These are phyloP conservation scores for Callospermophilus lateralis DNA, from an alignment of 2,113 vertebrate species.

Conservation along the genomic window DNA sequence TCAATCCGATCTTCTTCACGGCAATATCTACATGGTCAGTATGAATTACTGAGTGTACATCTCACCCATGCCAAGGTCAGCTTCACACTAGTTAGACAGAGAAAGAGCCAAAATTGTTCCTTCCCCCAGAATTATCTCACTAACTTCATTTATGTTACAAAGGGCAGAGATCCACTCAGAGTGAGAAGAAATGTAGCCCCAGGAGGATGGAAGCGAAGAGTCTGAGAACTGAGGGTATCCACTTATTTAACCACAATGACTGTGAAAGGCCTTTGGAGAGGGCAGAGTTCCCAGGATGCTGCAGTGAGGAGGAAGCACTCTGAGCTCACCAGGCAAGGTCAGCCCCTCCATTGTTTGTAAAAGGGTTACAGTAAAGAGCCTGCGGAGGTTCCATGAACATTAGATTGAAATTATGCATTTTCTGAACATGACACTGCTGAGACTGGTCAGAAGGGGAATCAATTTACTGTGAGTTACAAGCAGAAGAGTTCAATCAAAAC, in stretches of 20 bases:
- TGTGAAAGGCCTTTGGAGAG: neutral
- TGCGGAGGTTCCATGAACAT: neutral
- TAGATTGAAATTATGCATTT: slow-evolving; percentile 11
- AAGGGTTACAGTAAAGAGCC: neutral
- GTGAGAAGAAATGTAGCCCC: neutral
- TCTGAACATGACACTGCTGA: neutral
- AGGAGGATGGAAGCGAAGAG: neutral
- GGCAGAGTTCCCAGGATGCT: neutral
- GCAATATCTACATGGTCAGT: neutral
- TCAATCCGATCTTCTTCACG: neutral
- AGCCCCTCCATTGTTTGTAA: neutral
- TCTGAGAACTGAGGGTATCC: neutral
- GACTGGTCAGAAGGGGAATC: neutral
- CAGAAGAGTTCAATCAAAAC: slow-evolving; percentile 13
- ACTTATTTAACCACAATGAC: neutral
- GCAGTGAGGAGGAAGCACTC: too few species aligned
- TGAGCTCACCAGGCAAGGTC: neutral
- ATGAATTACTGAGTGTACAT: neutral
- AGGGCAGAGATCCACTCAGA: neutral
- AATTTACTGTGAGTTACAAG: neutral
- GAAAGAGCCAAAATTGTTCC: neutral
- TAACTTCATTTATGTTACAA: neutral
- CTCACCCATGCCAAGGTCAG: neutral
- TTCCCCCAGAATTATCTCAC: neutral
- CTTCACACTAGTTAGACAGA: neutral